Conservation (phyloP, 2,888 invertebrate species). For the Oeneis ivallda region DNA sequence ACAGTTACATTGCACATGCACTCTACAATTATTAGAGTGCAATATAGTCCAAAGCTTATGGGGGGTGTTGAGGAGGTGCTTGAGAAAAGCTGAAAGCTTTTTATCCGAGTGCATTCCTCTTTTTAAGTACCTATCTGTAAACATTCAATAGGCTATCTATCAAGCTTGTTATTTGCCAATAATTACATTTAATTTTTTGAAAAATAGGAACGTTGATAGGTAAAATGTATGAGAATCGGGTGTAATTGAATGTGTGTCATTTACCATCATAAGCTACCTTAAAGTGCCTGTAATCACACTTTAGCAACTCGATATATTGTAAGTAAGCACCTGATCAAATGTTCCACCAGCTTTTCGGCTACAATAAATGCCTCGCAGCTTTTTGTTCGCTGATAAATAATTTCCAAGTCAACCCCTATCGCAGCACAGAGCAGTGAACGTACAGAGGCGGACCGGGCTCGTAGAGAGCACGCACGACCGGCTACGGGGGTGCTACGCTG, state of each 20-base stretch:
- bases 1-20: constrained; percentile 50
- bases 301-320: not conserved
- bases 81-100: not conserved
- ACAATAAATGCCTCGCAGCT: not conserved
- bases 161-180: too few species aligned
- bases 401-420: constrained; percentile 11
- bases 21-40: too few species aligned
- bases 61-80: constrained; percentile 19
- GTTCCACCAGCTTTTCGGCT: not conserved
- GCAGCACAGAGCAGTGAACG: constrained; percentile 37
- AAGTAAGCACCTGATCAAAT: not conserved
- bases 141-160: too few species aligned
- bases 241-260: too few species aligned
- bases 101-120: not conserved
- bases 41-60: not conserved
- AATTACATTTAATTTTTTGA: too few species aligned
- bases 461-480: not conserved
- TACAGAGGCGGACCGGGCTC: not conserved
- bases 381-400: constrained; percentile 4
- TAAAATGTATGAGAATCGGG: too few species aligned
- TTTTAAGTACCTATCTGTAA: too few species aligned
- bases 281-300: too few species aligned
- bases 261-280: too few species aligned
- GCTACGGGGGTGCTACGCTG: not conserved
- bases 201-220: too few species aligned